Evolutionary conservation across 2,797 vertebrate species (phyloP).

Genomic region (Halcyon badia): DNA sequence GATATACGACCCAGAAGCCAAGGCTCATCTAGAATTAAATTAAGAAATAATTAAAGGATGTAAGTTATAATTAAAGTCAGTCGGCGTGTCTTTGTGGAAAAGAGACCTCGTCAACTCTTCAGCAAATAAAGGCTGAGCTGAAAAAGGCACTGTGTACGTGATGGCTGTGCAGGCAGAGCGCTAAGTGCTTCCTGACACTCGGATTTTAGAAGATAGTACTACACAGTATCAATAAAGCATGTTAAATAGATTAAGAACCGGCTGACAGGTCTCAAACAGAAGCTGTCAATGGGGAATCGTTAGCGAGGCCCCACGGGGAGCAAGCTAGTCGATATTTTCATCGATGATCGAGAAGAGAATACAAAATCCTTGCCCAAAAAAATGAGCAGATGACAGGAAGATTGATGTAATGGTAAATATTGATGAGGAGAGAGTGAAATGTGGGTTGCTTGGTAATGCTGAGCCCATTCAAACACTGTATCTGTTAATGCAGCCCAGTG

Average conservation of each 20-base stretch:
- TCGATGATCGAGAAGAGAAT: background rate
- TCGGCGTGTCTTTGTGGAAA: background rate
- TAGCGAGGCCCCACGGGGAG: background rate
- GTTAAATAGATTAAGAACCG: background rate
- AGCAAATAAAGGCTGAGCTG: background rate
- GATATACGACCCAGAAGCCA: background rate
- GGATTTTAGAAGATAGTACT: background rate
- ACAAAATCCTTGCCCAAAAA: constrained; percentile 12
- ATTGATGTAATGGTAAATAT: constrained; percentile 61
- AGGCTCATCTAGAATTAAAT: constrained; percentile 36
- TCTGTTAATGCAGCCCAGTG: background rate
- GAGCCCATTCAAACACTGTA: constrained; percentile 32
- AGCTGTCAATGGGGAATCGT: background rate
- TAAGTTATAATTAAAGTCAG: constrained; percentile 59
- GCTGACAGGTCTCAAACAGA: constrained; percentile 39
- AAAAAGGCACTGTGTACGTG: background rate
- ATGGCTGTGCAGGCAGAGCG: background rate
- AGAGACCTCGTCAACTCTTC: background rate
- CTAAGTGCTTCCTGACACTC: background rate
- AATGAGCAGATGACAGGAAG: constrained; percentile 54
- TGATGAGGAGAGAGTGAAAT: constrained; percentile 49
- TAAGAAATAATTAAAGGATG: constrained; percentile 54
- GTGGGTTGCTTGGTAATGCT: constrained; percentile 29
- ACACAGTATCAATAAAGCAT: background rate
- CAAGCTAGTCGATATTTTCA: background rate